Base-by-base conservation (phyloP, 2,113 vertebrate genomes). In the Talpa occidentalis region DNA sequence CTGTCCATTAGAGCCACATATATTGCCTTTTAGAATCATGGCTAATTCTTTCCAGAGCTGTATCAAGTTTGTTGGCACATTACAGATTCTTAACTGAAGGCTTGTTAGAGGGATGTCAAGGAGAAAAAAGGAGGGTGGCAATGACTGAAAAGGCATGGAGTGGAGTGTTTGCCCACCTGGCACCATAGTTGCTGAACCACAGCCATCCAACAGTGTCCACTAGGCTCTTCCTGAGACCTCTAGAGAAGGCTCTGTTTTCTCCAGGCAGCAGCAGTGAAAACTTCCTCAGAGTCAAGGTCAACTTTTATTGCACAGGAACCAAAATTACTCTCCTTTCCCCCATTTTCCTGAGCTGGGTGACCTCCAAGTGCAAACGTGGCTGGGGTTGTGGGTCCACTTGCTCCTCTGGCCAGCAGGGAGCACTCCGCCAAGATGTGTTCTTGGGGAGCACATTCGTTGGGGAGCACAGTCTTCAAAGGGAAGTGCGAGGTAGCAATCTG, bases 351-450 rank as follows among this genome's bases (percentile, higher is more conserved):
- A 98, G 92, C 93, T 82, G 59, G 60, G 60, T 95, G 88, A 87
- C 88, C 94, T 96, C 92, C 94, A 59, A 93, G 92, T 37, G 95
- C 94, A 90, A 93, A 44, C 8, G 66, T 62, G 84, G 84, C 90
- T 95, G 90, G 96, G 78, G 87, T 80, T 90, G 96, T 70, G 93
- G 82, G 42, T 82, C 26, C n/a, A 60, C 89, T 78, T 1, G 86
- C 87, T 67, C 97, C 98, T 97, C 98, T 73, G 98, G 91, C 98
- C 98, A 95, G 98, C 98, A 98, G 98, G 98, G 97, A 17, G 86
- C 56, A 26, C 90, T 80, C 60, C 28, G 60, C 73, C 22, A 70
- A 94, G 94, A 44, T 0, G 12, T 11, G 12, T 42, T 62, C 22
- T 24, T 24, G 59, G 28, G 60, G 22, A 24, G 17, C 26, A 10